Evolutionary conservation across 2,113 vertebrate genomes (phyloP).

Genomic region (Labeo rohita): DNA sequence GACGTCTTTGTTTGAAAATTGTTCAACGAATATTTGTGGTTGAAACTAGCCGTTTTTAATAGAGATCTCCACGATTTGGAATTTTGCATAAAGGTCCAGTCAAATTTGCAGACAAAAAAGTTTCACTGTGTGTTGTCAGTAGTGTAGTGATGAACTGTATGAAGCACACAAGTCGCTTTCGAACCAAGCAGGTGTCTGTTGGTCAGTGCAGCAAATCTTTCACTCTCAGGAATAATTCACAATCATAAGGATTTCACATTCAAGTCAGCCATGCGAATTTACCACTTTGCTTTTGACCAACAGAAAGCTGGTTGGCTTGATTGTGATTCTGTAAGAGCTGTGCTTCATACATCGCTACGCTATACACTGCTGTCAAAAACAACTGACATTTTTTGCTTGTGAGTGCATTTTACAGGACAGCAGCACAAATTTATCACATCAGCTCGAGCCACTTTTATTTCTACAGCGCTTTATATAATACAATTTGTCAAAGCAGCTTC

Average conservation of each 20-base stretch:
- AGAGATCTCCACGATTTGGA: background rate
- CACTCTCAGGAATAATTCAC: too few species aligned
- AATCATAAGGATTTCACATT: too few species aligned
- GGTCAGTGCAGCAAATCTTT: background rate
- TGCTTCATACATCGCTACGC: background rate
- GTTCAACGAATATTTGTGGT: background rate
- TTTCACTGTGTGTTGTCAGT: background rate
- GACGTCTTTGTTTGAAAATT: background rate
- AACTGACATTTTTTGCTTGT: background rate
- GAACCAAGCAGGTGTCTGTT: background rate
- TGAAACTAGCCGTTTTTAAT: background rate
- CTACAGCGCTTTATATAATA: background rate
- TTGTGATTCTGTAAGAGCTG: background rate
- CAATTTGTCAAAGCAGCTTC: background rate
- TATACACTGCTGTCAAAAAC: background rate
- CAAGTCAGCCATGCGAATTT: too few species aligned
- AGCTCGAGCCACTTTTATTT: background rate
- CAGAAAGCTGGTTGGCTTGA: background rate
- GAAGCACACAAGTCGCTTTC: background rate
- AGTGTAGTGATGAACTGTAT: background rate
- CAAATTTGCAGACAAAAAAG: background rate
- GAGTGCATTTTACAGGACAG: background rate
- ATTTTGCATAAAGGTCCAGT: background rate
- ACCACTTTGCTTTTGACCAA: too few species aligned
- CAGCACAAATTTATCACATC: background rate